A percentile compares a stretch with the other conserved stretches of the same genome.
Conservation (phyloP, 2,888 invertebrate species). For the Neoitamus cyanurus region DNA sequence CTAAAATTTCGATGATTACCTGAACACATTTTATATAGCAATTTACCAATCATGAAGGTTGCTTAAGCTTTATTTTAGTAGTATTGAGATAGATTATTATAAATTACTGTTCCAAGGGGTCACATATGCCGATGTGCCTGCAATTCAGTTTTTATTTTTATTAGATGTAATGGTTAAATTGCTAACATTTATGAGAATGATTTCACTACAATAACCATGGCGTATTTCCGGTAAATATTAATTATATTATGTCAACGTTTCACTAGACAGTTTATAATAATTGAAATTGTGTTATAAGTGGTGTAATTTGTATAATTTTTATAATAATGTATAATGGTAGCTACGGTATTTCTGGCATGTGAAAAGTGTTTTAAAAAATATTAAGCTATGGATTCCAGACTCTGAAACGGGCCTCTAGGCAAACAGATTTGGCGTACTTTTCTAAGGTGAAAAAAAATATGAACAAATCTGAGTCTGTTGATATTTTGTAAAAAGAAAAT, state of each 20-base stretch:
- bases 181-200: neutral
- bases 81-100: neutral
- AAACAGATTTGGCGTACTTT: too few relatives aligned
- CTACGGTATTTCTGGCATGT: too few relatives aligned
- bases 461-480: too few relatives aligned
- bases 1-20: neutral
- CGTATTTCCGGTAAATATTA: neutral
- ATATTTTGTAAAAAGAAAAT: too few relatives aligned
- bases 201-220: neutral
- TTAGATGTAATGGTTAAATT: neutral
- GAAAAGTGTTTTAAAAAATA: too few relatives aligned
- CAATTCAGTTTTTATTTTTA: neutral
- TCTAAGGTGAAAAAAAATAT: too few relatives aligned
- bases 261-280: too few relatives aligned
- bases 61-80: neutral
- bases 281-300: too few relatives aligned
- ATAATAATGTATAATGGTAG: too few relatives aligned
- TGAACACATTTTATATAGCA: neutral
- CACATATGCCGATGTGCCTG: neutral
- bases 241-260: neutral
- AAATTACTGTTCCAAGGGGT: neutral
- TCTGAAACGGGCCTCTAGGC: too few relatives aligned
- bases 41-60: neutral
- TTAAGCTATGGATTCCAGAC: too few relatives aligned
- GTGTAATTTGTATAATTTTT: too few relatives aligned